Conservation (phyloP, 2,797 vertebrate species). For the Choloepus didactylus region DNA sequence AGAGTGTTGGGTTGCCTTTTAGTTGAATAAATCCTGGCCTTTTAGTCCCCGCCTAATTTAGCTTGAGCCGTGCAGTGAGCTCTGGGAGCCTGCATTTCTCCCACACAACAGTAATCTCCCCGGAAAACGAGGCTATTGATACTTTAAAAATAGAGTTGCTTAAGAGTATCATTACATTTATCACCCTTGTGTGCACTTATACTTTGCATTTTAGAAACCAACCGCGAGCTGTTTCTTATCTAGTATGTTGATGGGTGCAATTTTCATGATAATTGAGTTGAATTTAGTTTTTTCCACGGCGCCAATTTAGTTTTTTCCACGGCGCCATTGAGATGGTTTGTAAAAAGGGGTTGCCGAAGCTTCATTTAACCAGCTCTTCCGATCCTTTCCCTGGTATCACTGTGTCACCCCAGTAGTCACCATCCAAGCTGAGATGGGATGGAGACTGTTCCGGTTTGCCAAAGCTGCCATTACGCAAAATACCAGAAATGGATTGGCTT, state of each 20-base stretch:
- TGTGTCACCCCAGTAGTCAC: fast-evolving
- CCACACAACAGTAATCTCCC: not conserved
- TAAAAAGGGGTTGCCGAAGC: not conserved
- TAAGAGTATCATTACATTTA: not conserved
- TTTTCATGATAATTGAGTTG: constrained; percentile 53
- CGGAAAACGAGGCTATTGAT: constrained; percentile 2
- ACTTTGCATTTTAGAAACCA: constrained; percentile 18
- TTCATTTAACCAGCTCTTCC: not conserved
- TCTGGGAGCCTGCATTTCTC: not conserved
- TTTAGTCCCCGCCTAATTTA: not conserved
- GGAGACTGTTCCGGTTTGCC: not conserved
- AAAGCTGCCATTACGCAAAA: too few relatives aligned
- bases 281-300: not conserved
- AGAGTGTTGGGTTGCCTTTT: not conserved
- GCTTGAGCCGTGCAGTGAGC: not conserved
- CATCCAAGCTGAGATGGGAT: not conserved
- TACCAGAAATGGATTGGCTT: too few relatives aligned
- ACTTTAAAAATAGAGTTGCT: constrained; percentile 43
- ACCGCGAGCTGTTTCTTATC: not conserved
- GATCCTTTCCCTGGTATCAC: not conserved
- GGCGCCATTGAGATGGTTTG: not conserved
- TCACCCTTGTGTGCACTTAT: not conserved
- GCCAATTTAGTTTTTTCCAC: not conserved
- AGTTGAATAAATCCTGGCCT: not conserved
- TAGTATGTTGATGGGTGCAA: constrained; percentile 39